phyloP scores from a whole-genome alignment of 1,140 invertebrate genomes.

The Drosophila repletoides region DNA sequence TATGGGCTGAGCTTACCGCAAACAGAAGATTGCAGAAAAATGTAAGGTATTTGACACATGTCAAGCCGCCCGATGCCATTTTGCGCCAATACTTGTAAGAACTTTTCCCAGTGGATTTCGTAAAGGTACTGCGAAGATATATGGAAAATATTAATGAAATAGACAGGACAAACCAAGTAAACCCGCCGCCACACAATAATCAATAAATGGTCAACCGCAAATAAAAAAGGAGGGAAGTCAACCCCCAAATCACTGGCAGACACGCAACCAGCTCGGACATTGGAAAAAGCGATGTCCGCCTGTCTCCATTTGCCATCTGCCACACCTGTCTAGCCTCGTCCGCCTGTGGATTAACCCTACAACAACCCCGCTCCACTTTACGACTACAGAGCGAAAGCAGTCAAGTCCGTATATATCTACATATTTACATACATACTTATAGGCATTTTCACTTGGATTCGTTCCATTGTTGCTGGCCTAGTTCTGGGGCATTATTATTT shows the following conservation, averaged over 20 bases:
- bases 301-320: conserved; percentile 18
- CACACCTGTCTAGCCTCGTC: conserved; percentile 35
- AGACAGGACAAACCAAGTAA: conserved; percentile 16
- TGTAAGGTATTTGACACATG: conserved; percentile 91
- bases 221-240: conserved; percentile 46
- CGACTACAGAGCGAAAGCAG: conserved; percentile 12
- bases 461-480: conserved; percentile 45
- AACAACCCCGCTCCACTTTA: conserved; percentile 2
- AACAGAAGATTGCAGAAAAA: conserved; percentile 93
- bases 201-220: conserved; percentile 60
- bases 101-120: conserved; percentile 14
- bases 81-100: conserved; percentile 31
- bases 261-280: conserved; percentile 39
- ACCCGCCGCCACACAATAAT: conserved; percentile 43
- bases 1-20: conserved; percentile 87
- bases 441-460: conserved; percentile 32
- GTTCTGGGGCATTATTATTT: conserved; percentile 59
- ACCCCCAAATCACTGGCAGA: conserved; percentile 61
- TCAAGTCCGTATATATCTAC: conserved; percentile 30
- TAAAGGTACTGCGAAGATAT: conserved; percentile 34
- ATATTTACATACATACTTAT: conserved; percentile 44
- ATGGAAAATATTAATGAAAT: conserved; percentile 47
- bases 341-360: conserved; percentile 53
- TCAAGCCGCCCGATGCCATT: conserved; percentile 87
- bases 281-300: not conserved